phyloP scores from a whole-genome alignment of 2,797 vertebrate genomes.

The Erpetoichthys calabaricus region DNA sequence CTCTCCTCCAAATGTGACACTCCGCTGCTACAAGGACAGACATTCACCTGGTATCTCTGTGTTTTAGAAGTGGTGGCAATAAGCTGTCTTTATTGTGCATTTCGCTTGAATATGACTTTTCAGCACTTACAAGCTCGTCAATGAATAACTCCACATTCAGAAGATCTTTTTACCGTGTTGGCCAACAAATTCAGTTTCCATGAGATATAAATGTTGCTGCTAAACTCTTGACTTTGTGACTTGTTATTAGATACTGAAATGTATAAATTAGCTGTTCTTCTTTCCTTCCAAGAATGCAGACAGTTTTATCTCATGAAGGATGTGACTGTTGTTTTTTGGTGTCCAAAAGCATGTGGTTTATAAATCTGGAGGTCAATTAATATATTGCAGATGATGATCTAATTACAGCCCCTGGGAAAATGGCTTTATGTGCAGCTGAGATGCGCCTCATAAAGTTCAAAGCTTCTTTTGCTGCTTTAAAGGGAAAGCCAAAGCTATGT shows the following conservation, averaged over 20 bases:
- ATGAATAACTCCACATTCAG: too few relatives aligned
- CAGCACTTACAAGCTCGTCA: too few relatives aligned
- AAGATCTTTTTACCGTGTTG: not conserved
- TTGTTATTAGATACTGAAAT: conserved; percentile 6
- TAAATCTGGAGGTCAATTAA: conserved; percentile 1
- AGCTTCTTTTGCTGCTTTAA: not conserved
- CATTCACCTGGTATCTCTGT: too few relatives aligned
- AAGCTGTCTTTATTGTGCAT: too few relatives aligned
- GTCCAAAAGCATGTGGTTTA: not conserved
- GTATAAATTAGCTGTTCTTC: conserved; percentile 3
- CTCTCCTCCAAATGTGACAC: too few relatives aligned
- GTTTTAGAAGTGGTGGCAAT: too few relatives aligned
- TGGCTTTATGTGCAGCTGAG: not conserved
- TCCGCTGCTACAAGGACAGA: too few relatives aligned
- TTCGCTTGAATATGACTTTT: too few relatives aligned
- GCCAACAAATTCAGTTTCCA: conserved; percentile 3
- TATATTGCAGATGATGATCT: not conserved
- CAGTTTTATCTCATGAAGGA: not conserved
- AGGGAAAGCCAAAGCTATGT: too few relatives aligned
- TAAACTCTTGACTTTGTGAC: conserved; percentile 3
- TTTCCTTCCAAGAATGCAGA: not conserved
- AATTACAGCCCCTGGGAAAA: not conserved
- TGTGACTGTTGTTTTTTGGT: not conserved
- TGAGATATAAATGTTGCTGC: conserved; percentile 2
- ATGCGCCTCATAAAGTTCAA: conserved; percentile 1